Evolutionary conservation across 2,113 vertebrate genomes (phyloP).

Genomic region (Dasyprocta punctata): DNA sequence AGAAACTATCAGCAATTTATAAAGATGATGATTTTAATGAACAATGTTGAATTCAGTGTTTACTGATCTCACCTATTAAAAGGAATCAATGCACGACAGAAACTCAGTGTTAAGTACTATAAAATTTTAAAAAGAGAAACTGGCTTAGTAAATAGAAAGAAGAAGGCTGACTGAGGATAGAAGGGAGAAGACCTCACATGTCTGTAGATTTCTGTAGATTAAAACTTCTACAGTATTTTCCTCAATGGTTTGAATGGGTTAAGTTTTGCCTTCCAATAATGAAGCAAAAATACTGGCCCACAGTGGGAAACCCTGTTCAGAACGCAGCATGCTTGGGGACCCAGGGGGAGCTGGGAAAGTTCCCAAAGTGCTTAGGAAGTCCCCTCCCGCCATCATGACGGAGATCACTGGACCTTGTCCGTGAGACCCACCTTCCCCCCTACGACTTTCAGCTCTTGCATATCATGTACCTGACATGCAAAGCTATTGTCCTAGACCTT

Average conservation of each 20-base stretch:
- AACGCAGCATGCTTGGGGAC: not conserved
- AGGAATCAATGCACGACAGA: not conserved
- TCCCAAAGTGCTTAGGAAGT: slow-evolving; percentile 48
- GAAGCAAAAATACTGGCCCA: not conserved
- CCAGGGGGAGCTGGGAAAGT: not conserved
- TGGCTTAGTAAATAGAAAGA: not conserved
- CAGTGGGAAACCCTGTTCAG: slow-evolving; percentile 20
- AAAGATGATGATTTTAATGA: slow-evolving; percentile 43
- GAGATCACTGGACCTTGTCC: slow-evolving; percentile 40
- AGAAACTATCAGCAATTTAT: slow-evolving; percentile 34
- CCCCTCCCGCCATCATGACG: not conserved
- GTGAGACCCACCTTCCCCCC: not conserved
- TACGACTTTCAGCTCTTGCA: not conserved
- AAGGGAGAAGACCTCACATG: not conserved
- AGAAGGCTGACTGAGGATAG: not conserved
- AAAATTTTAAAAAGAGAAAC: not conserved
- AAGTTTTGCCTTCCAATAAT: not conserved
- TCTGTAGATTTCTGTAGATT: not conserved
- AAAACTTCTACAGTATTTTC: not conserved
- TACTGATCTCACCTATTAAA: slow-evolving; percentile 59
- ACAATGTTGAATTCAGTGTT: not conserved
- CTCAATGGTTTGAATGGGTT: not conserved
- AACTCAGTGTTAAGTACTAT: slow-evolving; percentile 42
- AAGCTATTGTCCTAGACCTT: slow-evolving; percentile 14
- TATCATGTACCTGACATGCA: not conserved